Evolutionary conservation across 1,140 invertebrate species (phyloP), one percentile per base, ranked within the genome.

Genomic region (Drosophila parabipectinata): DNA sequence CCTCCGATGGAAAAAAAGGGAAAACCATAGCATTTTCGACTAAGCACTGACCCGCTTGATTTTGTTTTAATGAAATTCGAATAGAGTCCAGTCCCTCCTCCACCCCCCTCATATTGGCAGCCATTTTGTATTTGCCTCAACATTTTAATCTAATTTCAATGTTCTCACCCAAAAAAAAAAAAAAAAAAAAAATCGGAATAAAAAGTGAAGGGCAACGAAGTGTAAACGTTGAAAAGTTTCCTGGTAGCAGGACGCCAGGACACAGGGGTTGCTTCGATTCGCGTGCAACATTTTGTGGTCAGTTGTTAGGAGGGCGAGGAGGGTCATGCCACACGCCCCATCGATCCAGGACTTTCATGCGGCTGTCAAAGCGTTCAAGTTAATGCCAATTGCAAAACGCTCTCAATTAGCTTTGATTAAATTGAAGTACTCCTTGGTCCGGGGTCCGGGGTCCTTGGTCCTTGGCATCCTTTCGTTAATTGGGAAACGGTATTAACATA

Each of bases 61-160:
- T 75, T 75, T 54, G 72, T 76, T 76, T 60, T 61, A 76, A 76
- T 76, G 72, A 76, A 76, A 75, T 68, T 61, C 72, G 44, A 64
- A 75, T 58, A 41, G 62, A 41, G 34, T 34, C 71, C 18, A 18
- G 18, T 18, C 18, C 18, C 18, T 18, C 52, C 2, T n/a, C 7
- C 30, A 8, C 18, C 44, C 12, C 47, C 18, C 24, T 50, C 9
- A 15, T 24, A 32, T 41, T 59, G 72, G 73, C 73, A 54, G 76
- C 76, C 76, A 78, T 78, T 78, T 78, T 78, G 60, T 66, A 61
- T 72, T 72, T 72, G 67, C 67, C 75, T 55, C 51, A 66, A 55
- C 67, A 78, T 77, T 78, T 78, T 78, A 78, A 78, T 78, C 76
- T 78, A 78, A 77, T 78, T 78, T 78, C 76, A 78, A 77, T 72